These are phyloP conservation scores for Drosophila bunnanda DNA, from an alignment of 2,888 invertebrate species.

Conservation along the genomic window DNA sequence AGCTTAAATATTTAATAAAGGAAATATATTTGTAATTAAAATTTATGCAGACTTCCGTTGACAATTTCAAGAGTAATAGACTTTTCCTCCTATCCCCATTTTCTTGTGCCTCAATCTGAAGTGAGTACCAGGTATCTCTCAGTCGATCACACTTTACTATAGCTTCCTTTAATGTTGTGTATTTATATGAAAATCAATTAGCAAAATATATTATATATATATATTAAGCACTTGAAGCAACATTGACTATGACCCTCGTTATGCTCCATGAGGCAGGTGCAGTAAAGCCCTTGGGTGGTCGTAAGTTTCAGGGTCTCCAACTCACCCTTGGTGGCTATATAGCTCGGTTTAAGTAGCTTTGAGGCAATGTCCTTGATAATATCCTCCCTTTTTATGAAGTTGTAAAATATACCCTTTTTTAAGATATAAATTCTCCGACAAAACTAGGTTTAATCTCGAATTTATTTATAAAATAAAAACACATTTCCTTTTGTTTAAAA, in stretches of 20 bases:
- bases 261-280: not conserved
- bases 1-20: too few species aligned
- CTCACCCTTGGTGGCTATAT: not conserved
- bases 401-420: not conserved
- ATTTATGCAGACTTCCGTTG: too few species aligned
- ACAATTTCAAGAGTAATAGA: too few species aligned
- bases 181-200: not conserved
- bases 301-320: not conserved
- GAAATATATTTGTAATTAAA: too few species aligned
- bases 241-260: slow-evolving; percentile 4
- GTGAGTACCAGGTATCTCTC: too few species aligned
- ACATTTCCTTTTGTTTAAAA: slow-evolving; percentile 69
- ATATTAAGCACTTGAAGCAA: not conserved
- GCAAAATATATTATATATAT: too few species aligned
- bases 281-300: not conserved
- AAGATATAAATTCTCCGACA: not conserved
- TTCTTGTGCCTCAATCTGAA: too few species aligned
- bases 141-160: too few species aligned
- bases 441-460: slow-evolving; percentile 59
- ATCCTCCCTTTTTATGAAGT: not conserved
- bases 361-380: not conserved
- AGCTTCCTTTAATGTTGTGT: too few species aligned
- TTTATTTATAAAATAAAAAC: slow-evolving; percentile 78
- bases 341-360: not conserved
- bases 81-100: too few species aligned